These are phyloP conservation scores for Formica exsecta DNA, from an alignment of 1,140 invertebrate genomes.

Conservation along the genomic window DNA sequence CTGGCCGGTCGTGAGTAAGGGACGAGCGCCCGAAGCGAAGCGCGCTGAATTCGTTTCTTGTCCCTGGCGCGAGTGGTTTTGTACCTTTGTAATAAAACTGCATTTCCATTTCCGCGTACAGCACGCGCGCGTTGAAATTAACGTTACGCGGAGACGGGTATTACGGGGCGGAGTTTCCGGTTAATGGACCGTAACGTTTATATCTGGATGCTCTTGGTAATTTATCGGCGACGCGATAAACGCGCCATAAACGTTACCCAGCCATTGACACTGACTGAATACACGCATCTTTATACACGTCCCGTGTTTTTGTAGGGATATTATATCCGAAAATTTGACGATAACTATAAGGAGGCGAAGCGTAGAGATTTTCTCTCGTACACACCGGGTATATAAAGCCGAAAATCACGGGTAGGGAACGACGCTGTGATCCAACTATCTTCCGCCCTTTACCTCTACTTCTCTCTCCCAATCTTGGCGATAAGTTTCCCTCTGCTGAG, in stretches of 20 bases:
- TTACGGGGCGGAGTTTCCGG: slow-evolving; percentile 52
- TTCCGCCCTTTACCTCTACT: not conserved
- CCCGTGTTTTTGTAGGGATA: no score
- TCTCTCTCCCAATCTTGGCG: not conserved
- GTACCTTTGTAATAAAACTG: slow-evolving; percentile 75
- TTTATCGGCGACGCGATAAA: slow-evolving; percentile 57
- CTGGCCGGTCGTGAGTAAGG: slow-evolving; percentile 27
- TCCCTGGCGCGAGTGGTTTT: slow-evolving; percentile 71
- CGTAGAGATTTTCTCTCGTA: slow-evolving; percentile 31
- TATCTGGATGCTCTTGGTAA: slow-evolving; percentile 56
- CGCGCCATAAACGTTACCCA: slow-evolving; percentile 44
- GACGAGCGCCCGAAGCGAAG: slow-evolving; percentile 59
- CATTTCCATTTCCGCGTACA: slow-evolving; percentile 64
- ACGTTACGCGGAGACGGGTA: slow-evolving; percentile 64
- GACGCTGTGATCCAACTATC: slow-evolving; percentile 3
- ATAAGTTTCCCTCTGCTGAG: slow-evolving; percentile 37
- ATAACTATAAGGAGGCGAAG: not conserved
- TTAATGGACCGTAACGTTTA: slow-evolving; percentile 69
- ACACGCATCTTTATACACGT: not conserved
- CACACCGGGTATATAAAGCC: slow-evolving; percentile 75
- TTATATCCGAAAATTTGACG: not conserved
- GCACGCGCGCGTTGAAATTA: slow-evolving; percentile 62
- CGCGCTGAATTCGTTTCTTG: slow-evolving; percentile 71
- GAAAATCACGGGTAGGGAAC: slow-evolving; percentile 71
- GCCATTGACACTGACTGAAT: slow-evolving; percentile 54